Base-by-base conservation (phyloP, 2,888 invertebrate species). In the Catocala sponsa region DNA sequence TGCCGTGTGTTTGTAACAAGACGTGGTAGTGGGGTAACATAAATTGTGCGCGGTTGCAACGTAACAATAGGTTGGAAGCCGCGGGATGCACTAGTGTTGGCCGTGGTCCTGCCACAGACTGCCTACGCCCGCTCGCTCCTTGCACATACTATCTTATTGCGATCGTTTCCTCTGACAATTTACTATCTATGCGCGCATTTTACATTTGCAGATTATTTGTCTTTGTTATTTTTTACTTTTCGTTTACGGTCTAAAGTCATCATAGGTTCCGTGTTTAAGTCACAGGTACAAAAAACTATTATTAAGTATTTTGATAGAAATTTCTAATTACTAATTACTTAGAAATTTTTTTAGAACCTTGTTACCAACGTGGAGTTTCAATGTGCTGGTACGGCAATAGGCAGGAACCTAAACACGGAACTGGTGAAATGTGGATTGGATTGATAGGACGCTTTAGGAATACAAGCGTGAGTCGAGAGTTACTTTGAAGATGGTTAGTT, bases 121-220 rank as follows among this genome's bases (percentile, higher is more conserved):
- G 65, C 79, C 76, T 72, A 76, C 73, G 78, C 71, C 59, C 58
- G 63, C 53, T 42, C 80, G 81, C 77, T 80, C 81, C 77, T 82
- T 77, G 79, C 82, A 74, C 76, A 1, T 79, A 83, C 87, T 91
- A 91, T 90, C 89, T 91, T 91, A 91, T 90, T 88, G 86, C 89
- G 81, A 87, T 88, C 87, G 87, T 89, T 87, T 87, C 88, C 86
- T 85, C 85, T 88, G 88, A 89, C 90, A 91, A 86, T 92, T 91
- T 90, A 92, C 80, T 89, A 88, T 88, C 82, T 83, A 78, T 70
- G 79, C 72, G 78, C 81, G 81, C 87, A 90, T 83, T 91, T 89
- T 89, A 91, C 85, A 86, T 82, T 74, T 84, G 86, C 87, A 86
- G 68, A 63, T 60, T 68, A 69, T 67, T 77, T 81, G 35, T 38